These are phyloP conservation scores for Sminthurides bifidus DNA, from an alignment of 1,140 invertebrate genomes.

Conservation along the genomic window DNA sequence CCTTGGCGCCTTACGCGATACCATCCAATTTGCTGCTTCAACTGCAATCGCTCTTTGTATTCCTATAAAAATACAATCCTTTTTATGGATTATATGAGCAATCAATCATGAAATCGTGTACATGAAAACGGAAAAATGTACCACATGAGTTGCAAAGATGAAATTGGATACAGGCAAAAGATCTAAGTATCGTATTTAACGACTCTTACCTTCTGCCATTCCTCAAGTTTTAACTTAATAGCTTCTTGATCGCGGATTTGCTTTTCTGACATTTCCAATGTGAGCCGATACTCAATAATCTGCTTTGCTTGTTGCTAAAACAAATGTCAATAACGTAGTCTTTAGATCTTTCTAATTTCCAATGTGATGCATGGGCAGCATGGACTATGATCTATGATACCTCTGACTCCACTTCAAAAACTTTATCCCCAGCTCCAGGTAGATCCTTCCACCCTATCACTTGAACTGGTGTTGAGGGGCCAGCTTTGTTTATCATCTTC, in stretches of 20 bases:
- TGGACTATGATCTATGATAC: conserved; percentile 33
- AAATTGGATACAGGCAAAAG: neutral
- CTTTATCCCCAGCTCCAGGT: conserved; percentile 72
- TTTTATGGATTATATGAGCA: conserved; percentile 1
- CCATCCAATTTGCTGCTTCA: conserved; percentile 47
- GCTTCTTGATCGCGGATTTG: conserved; percentile 46
- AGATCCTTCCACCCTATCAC: conserved; percentile 79
- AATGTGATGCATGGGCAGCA: neutral
- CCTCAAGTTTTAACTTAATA: conserved; percentile 53
- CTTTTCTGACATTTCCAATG: conserved; percentile 48
- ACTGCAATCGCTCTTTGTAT: conserved; percentile 53
- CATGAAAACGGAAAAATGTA: neutral
- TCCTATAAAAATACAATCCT: no score
- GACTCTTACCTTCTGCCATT: conserved; percentile 44
- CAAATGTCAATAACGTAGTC: neutral
- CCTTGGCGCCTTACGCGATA: conserved; percentile 40
- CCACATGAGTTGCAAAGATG: neutral
- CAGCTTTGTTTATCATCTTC: conserved; percentile 49
- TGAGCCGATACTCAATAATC: conserved; percentile 53
- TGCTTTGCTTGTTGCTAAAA: conserved; percentile 52
- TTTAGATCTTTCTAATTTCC: neutral
- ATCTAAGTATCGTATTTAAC: conserved; percentile 13
- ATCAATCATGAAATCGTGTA: neutral
- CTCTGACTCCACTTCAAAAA: conserved; percentile 70
- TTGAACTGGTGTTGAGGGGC: conserved; percentile 70